Base-by-base conservation (phyloP, 2,797 vertebrate species). In the Pseudochirops corinnae region DNA sequence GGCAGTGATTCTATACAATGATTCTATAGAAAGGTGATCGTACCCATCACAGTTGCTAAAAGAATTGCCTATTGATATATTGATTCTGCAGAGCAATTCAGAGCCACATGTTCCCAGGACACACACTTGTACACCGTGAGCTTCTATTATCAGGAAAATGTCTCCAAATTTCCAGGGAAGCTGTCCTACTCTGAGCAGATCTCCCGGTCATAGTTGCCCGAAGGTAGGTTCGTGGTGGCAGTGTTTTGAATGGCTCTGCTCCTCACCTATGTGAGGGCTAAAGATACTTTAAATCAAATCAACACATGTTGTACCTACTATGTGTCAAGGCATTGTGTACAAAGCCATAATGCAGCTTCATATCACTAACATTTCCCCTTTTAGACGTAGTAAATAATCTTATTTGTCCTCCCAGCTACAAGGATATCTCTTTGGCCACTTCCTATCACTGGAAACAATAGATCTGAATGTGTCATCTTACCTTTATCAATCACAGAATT, bases 151-250 rank as follows among this genome's bases (percentile, higher is more conserved):
- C 14, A 90, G 46, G 9, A 87, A 87, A 87, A 46, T 50, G 10
- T 96, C 56, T 92, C 33, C 58, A 87, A 50, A 87, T 50, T 87
- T 95, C 90, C 52, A 92, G 28, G 91, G 91, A 90, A n/a, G 31
- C 4, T 90, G 91, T 93, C 87, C 39, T 96, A 28, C 55, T 56
- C 93, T 93, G 67, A 39, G 18, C 33, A 29, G 52, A 62, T 11
- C 11, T 87, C 0, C 82, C 46, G 82, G 24, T 29, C 60, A 50
- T 90, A 92, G 50, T 74, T 74, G 87, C 55, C 2, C 5, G 50
- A 67, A 62, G 67, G 11, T 56, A 87, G 7, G 24, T 58, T 56
- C 90, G 11, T 9, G 50, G 50, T 31, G 55, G 46, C 31, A 52
- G 91, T 92, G 21, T 57, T 56, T 52, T 82, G 18, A 82, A 39